A percentile compares a stretch with the other conserved stretches of the same genome.
Evolutionary conservation across 2,797 vertebrate genomes (phyloP).

Genomic region (Anas acuta): DNA sequence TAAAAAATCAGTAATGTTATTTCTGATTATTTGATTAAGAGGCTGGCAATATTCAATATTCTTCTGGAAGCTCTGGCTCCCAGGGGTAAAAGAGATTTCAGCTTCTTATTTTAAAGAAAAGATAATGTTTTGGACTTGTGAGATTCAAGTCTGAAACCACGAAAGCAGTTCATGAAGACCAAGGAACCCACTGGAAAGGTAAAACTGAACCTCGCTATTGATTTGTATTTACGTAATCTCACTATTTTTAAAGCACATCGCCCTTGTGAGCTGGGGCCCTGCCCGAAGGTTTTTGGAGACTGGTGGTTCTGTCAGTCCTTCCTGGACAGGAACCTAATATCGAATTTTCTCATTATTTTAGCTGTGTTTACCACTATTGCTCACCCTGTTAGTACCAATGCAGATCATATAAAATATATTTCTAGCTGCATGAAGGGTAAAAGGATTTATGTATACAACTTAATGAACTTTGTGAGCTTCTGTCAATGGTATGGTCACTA

Average conservation of each 20-base stretch:
- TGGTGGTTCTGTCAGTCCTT: neutral
- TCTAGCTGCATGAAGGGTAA: neutral
- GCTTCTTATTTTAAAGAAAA: neutral
- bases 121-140: neutral
- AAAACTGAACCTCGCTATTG: neutral
- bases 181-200: neutral
- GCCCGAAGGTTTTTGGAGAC: neutral
- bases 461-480: neutral
- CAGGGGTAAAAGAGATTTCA: neutral
- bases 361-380: neutral
- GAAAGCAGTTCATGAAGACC: neutral
- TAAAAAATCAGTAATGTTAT: neutral
- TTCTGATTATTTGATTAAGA: neutral
- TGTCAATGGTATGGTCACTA: neutral
- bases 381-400: neutral
- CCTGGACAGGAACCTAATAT: neutral
- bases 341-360: neutral
- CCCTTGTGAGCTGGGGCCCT: neutral
- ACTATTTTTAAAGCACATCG: neutral
- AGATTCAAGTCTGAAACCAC: neutral
- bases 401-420: neutral
- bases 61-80: neutral
- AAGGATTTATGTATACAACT: neutral
- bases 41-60: neutral
- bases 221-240: constrained; percentile 8